These are phyloP conservation scores for Mongoloraphidia duomilia DNA, from an alignment of 2,888 invertebrate species.

Conservation along the genomic window DNA sequence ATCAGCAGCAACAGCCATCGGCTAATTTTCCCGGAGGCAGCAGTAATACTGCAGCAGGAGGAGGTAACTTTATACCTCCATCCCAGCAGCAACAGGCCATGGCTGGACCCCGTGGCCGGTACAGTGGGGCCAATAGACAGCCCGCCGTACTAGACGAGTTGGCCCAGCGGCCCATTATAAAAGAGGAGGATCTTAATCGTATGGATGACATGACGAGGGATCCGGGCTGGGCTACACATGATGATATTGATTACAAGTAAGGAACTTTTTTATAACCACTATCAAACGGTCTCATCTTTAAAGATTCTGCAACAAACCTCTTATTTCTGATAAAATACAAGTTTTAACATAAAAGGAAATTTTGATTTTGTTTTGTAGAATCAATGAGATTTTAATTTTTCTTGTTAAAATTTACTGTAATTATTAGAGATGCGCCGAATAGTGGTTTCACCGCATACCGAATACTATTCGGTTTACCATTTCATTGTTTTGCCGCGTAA, in stretches of 20 bases:
- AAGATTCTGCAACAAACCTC: neutral
- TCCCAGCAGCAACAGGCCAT: slow-evolving; percentile 17
- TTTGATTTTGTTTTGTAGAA: too few species aligned
- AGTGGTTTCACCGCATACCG: too few species aligned
- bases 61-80: slow-evolving; percentile 2
- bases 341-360: too few species aligned
- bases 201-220: slow-evolving; percentile 83
- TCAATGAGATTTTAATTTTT: too few species aligned
- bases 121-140: slow-evolving; percentile 31
- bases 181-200: slow-evolving; percentile 81
- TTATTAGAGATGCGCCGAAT: too few species aligned
- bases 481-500: too few species aligned
- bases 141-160: slow-evolving; percentile 31
- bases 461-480: too few species aligned
- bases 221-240: slow-evolving; percentile 84
- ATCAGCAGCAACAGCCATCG: slow-evolving; percentile 16
- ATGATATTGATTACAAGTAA: slow-evolving; percentile 85
- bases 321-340: too few species aligned
- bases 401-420: neutral
- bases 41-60: neutral
- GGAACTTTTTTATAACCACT: slow-evolving; percentile 19
- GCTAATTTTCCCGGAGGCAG: slow-evolving; percentile 21
- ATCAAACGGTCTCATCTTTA: neutral
- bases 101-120: slow-evolving; percentile 29
- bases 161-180: slow-evolving; percentile 71